These are phyloP conservation scores for Uria lomvia DNA, from an alignment of 2,113 vertebrate genomes.

Conservation along the genomic window DNA sequence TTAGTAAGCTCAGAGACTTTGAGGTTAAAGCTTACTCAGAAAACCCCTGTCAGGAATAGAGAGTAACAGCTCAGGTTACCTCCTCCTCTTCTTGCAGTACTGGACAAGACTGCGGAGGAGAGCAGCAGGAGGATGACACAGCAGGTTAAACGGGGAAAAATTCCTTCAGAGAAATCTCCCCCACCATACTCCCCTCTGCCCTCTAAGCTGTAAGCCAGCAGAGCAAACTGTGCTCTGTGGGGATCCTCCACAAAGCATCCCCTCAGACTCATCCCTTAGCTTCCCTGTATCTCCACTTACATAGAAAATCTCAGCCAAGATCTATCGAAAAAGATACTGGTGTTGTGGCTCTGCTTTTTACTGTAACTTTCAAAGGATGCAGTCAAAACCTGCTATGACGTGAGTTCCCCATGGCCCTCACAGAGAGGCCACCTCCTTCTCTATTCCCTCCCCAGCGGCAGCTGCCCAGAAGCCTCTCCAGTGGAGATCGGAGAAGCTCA, in stretches of 20 bases:
- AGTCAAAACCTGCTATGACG: not conserved
- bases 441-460: not conserved
- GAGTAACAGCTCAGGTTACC: not conserved
- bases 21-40: not conserved
- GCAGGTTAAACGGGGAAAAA: not conserved
- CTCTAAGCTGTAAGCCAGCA: not conserved
- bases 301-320: not conserved
- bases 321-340: not conserved
- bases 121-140: not conserved
- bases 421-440: not conserved
- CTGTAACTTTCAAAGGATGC: not conserved
- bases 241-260: not conserved
- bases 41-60: not conserved
- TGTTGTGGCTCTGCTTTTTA: not conserved
- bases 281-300: not conserved
- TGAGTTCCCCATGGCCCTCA: fast-evolving
- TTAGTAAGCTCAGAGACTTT: not conserved
- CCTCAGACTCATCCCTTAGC: not conserved
- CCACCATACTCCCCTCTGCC: not conserved
- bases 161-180: not conserved
- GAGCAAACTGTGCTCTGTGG: not conserved
- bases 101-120: not conserved
- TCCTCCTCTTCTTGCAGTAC: not conserved
- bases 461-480: not conserved
- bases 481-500: not conserved